Base-by-base conservation (phyloP, 1,140 invertebrate genomes). In the Leptinotarsa texana region DNA sequence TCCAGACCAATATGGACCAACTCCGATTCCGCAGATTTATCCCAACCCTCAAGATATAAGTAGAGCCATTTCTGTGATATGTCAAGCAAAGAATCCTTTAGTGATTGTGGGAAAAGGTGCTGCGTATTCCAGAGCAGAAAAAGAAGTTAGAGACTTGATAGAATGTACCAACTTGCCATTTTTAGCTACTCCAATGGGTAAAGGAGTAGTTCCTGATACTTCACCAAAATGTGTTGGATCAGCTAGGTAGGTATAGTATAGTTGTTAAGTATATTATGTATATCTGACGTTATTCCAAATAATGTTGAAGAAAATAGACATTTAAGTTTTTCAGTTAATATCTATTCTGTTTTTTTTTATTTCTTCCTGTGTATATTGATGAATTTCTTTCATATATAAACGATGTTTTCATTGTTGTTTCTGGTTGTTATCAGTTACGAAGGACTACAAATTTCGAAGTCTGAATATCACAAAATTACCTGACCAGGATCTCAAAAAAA, bases 131-230 rank as follows among this genome's bases (percentile, higher is more conserved):
- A 85, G 88, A 77, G 94, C 95, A 0, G 96, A 98, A 85, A 85
- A 88, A 11, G 87, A 90, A 73, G 80, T 96, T 3, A 86, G 88
- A 68, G 86, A 91, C 66, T 88, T 99, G 0, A 89, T 98, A 13
- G 84, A 89, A 22, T 85, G 85, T 17, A 92, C 91, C 13, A 89
- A 92, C 75, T 82, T 98, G 18, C 97, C 97, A 6, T 97, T 98
- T 85, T 86, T 99, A 42, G 92, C 96, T 1, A 98, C 96, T 17
- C 97, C 97, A 1, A 98, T 99, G 96, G 97, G 90, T n/a, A 99
- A 98, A 88, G 97, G 97, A 51, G 94, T 98, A 3, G 90, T 98
- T 13, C 88, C 95, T 0, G 97, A 99, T 84, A 88, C 88, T 17
- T 92, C 95, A 77, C 75, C 85, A 2, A 88, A 91, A 73, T 96